phyloP scores from a whole-genome alignment of 1,140 invertebrate species.

The Drosophila nannoptera region DNA sequence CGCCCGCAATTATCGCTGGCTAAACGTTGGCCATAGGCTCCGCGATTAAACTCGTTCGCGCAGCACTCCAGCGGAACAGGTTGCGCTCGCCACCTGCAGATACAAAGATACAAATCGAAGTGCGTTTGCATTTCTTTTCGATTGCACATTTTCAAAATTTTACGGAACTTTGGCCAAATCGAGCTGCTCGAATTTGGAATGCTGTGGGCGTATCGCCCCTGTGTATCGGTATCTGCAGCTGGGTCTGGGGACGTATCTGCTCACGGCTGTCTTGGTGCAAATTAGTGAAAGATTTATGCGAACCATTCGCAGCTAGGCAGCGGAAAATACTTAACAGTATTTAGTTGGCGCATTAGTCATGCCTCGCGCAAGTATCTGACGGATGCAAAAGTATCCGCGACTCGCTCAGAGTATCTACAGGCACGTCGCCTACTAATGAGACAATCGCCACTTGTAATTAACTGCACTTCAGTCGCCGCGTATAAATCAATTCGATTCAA shows the following conservation, averaged over 20 bases:
- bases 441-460: constrained; percentile 61
- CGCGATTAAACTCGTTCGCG: constrained; percentile 50
- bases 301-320: constrained; percentile 50
- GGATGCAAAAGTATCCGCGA: constrained; percentile 7
- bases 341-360: constrained; percentile 59
- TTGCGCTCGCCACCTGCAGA: background rate
- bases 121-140: too few species aligned
- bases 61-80: constrained; percentile 6
- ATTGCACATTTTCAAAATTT: too few species aligned
- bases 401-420: constrained; percentile 12
- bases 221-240: background rate
- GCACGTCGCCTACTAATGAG: constrained; percentile 62
- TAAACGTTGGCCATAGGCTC: constrained; percentile 28
- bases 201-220: constrained; percentile 16
- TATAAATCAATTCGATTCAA: constrained; percentile 70
- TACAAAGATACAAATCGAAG: too few species aligned
- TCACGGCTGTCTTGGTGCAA: constrained; percentile 42
- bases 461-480: constrained; percentile 42
- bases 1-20: constrained; percentile 19
- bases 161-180: too few species aligned
- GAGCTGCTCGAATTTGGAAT: constrained; percentile 20
- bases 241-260: constrained; percentile 6
- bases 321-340: constrained; percentile 36
- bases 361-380: constrained; percentile 13
- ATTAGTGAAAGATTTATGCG: constrained; percentile 67